Evolutionary conservation across 2,797 vertebrate species (phyloP).

Genomic region (Chaetodon trifasciatus): DNA sequence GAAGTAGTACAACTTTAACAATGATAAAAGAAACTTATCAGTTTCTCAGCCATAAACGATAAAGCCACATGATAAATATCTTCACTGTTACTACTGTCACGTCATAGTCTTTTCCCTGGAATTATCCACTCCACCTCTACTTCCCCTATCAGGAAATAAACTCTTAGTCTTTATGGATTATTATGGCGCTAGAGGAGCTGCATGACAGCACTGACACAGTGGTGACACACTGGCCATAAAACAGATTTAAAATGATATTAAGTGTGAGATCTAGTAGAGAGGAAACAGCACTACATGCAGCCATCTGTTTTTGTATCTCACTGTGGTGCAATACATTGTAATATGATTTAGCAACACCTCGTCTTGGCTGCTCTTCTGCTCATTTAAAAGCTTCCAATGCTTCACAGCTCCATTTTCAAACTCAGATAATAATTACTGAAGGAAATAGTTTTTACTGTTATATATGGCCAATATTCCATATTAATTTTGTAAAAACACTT

Average conservation of each 20-base stretch:
- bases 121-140: conserved; percentile 22
- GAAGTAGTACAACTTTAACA: background rate
- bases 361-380: background rate
- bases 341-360: background rate
- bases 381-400: background rate
- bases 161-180: conserved; percentile 72
- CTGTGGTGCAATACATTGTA: background rate
- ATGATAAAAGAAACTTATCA: background rate
- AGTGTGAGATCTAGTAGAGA: conserved; percentile 29
- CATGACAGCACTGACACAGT: conserved; percentile 26
- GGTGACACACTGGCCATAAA: conserved; percentile 49
- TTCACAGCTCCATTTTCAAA: background rate
- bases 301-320: conserved; percentile 22
- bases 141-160: conserved; percentile 49
- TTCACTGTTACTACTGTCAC: conserved; percentile 18
- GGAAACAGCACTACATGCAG: conserved; percentile 17
- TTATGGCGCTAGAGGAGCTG: conserved; percentile 38
- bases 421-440: background rate
- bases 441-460: background rate
- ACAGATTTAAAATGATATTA: conserved; percentile 51
- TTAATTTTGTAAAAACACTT: background rate
- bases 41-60: conserved; percentile 3
- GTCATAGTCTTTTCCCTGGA: conserved; percentile 38
- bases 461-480: background rate
- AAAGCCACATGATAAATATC: conserved; percentile 1